Base-by-base conservation (phyloP, 2,797 vertebrate species). In the Craterocephalus amniculus region DNA sequence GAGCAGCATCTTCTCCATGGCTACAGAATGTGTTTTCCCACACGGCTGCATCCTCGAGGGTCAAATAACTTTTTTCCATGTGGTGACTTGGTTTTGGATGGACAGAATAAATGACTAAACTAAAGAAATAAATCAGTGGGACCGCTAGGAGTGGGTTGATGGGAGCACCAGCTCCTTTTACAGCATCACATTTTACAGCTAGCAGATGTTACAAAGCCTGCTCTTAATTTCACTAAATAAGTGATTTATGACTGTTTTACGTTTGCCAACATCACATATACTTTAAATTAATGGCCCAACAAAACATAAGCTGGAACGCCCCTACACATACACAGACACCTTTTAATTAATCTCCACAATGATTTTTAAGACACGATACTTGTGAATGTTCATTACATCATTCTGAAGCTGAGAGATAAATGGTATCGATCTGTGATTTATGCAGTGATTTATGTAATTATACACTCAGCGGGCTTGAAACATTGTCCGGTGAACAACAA, bases 331-430 rank as follows among this genome's bases (percentile, higher is more conserved):
- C n/a, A n/a, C n/a, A n/a, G n/a, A 31, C 54, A 20, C 38, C 56
- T 75, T 79, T 77, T 73, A 82, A 89, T 84, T 83, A 83, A 68
- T 74, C 72, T 29, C 61, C 45, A 60, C 72, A 76, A 83, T 22
- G 29, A 57, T 70, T 64, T 85, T 85, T 78, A 82, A 58, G 51
- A 52, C 1, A 8, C 58, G 72, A 71, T 57, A 55, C 67, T 40
- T 63, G 58, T 43, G 27, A 67, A 60, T n/a, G 63, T 68, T 74
- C 48, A 68, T 74, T 66, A 74, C 69, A 63, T 57, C 49, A 4
- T 24, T 63, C 55, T 56, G 36, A 59, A 66, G 35, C 29, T 20
- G 45, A 56, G 32, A 71, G 58, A 70, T 80, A 85, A 79, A 78
- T 65, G 29, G 2, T 59, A 62, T 70, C 32, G 70, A 80, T 48